Evolutionary conservation across 2,113 vertebrate species (phyloP), one percentile per base, ranked within the genome.

Genomic region (Hippocampus barbouri): DNA sequence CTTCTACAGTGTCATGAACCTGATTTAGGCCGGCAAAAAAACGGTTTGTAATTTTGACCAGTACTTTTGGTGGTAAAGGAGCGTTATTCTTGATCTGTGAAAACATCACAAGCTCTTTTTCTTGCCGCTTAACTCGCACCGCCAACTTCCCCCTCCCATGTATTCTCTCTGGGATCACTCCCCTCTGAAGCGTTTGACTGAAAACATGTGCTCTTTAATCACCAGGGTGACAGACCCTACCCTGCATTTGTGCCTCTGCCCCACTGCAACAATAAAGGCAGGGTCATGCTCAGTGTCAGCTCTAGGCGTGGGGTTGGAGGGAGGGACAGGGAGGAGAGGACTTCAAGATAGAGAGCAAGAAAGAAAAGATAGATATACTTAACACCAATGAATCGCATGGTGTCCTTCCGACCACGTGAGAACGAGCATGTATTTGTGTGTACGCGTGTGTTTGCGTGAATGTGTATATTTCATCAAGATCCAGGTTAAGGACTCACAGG

Each of bases 191-290:
- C 59, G 60, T 82, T 87, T 89, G 88, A 90, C 84, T 89, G 84
- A 86, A 89, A 88, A 90, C 88, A 90, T 88, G 88, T 80, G 68
- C 86, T 90, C 88, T 89, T 90, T 89, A 88, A 91, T 91, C 88
- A 91, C 83, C 18, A 62, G 85, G 89, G 87, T 89, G 87, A 91
- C 86, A 89, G 83, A 78, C 83, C 83, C 75, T 86, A 86, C 85
- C 83, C 88, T 79, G 79, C 82, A 76, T 84, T 84, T 85, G 85
- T 72, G 82, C 86, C 85, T 88, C 80, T 78, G 85, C 80, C 75
- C 85, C 54, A 11, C 74, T 81, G 77, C 85, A 88, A 90, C 86
- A 92, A 91, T 89, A 90, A 91, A 89, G 76, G 83, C 85, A 79
- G 85, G 89, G 90, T 92, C 90, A 91, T 70, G 73, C 90, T 87